Percentiles rank a stretch among this genome's conserved stretches.
phyloP scores from a whole-genome alignment of 2,888 invertebrate species.

The Cephus runcator region DNA sequence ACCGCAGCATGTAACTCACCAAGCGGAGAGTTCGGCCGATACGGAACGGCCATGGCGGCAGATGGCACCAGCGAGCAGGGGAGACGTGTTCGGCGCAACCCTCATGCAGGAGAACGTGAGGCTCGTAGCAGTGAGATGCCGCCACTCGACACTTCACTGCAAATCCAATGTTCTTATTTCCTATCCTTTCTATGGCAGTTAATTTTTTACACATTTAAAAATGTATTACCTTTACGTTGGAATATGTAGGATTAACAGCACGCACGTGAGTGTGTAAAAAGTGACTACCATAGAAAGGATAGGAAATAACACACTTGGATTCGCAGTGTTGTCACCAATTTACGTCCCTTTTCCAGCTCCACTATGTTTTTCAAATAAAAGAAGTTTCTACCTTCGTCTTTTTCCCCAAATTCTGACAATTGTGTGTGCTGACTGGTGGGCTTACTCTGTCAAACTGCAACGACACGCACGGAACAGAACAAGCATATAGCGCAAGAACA shows the following conservation, averaged over 20 bases:
- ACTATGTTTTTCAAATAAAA: not conserved
- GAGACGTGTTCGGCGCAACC: slow-evolving; percentile 56
- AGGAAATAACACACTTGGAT: too few species aligned
- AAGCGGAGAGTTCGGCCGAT: slow-evolving; percentile 11
- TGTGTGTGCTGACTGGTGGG: not conserved
- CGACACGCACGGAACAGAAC: too few species aligned
- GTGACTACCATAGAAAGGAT: too few species aligned
- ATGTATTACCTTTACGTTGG: too few species aligned
- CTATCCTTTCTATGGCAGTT: too few species aligned
- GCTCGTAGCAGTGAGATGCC: slow-evolving; percentile 18
- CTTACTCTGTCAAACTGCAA: not conserved
- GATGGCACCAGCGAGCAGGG: slow-evolving; percentile 56
- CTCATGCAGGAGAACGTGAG: slow-evolving; percentile 47
- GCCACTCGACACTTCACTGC: not conserved
- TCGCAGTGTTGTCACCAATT: not conserved
- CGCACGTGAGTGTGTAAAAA: too few species aligned
- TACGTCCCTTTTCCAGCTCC: not conserved
- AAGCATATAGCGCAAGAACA: not conserved
- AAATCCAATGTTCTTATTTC: too few species aligned
- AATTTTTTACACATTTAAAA: too few species aligned
- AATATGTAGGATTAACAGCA: too few species aligned
- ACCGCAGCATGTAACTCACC: not conserved
- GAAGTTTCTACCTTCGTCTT: not conserved
- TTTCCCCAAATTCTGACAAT: not conserved
- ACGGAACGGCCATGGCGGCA: slow-evolving; percentile 37